A percentile compares a stretch with the other conserved stretches of the same genome.
These are phyloP conservation scores for Corythaixoides concolor DNA, from an alignment of 2,113 vertebrate genomes.

Conservation along the genomic window DNA sequence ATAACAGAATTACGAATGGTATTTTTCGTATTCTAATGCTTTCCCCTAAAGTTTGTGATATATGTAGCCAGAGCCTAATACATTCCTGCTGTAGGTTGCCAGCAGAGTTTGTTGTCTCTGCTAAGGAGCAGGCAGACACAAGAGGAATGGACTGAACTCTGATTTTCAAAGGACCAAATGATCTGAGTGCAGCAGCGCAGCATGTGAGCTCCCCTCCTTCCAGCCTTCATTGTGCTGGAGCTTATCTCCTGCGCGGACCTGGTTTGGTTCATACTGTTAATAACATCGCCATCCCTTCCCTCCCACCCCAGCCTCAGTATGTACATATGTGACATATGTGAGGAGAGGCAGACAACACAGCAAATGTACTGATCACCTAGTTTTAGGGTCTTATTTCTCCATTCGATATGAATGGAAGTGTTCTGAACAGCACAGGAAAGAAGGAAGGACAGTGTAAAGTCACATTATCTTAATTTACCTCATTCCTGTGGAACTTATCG, in stretches of 20 bases:
- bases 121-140: not conserved
- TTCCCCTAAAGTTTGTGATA: not conserved
- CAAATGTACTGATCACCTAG: not conserved
- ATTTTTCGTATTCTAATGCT: not conserved
- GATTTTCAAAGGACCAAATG: not conserved
- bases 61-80: not conserved
- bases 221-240: not conserved
- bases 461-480: not conserved
- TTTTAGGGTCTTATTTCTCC: not conserved
- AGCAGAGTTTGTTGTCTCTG: not conserved
- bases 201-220: not conserved
- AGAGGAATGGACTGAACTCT: not conserved
- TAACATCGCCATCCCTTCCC: fast-evolving
- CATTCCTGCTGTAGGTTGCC: not conserved
- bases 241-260: not conserved
- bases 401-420: not conserved
- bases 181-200: not conserved
- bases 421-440: not conserved
- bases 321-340: fast-evolving
- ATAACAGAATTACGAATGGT: not conserved
- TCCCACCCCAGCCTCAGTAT: not conserved
- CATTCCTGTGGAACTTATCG: not conserved
- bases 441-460: not conserved
- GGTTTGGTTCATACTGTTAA: not conserved
- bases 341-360: not conserved